Conservation (phyloP, 2,888 invertebrate genomes). For the Lycaena phlaeas region DNA sequence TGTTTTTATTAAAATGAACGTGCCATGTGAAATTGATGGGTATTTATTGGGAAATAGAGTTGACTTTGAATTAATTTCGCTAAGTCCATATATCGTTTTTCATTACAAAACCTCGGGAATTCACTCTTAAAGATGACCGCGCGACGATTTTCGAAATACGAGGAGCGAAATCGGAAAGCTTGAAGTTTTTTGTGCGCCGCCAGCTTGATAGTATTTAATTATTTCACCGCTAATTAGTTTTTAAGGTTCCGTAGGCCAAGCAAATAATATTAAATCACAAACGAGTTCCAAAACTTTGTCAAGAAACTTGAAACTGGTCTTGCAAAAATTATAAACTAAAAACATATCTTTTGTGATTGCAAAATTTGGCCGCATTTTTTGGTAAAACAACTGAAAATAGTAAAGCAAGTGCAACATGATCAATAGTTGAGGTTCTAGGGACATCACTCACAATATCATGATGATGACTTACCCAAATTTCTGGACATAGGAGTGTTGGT, state of each 20-base stretch:
- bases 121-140: conserved; percentile 43
- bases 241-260: conserved; percentile 27
- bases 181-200: conserved; percentile 50
- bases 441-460: no score
- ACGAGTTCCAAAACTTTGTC: no score
- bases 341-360: no score
- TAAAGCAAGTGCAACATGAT: no score
- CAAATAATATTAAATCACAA: no score
- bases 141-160: conserved; percentile 67
- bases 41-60: conserved; percentile 14
- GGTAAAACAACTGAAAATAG: no score
- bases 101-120: conserved; percentile 29
- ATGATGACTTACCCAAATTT: no score
- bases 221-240: conserved; percentile 55
- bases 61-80: conserved; percentile 10
- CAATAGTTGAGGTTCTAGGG: no score
- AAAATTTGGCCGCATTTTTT: no score
- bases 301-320: no score
- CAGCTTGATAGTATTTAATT: conserved; percentile 58
- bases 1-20: conserved; percentile 8
- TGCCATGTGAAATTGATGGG: conserved; percentile 14
- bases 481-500: no score
- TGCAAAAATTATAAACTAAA: no score
- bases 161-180: conserved; percentile 56
- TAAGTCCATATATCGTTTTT: conserved; percentile 18